Base-by-base conservation (phyloP, 2,888 invertebrate genomes). In the Empis stercorea region DNA sequence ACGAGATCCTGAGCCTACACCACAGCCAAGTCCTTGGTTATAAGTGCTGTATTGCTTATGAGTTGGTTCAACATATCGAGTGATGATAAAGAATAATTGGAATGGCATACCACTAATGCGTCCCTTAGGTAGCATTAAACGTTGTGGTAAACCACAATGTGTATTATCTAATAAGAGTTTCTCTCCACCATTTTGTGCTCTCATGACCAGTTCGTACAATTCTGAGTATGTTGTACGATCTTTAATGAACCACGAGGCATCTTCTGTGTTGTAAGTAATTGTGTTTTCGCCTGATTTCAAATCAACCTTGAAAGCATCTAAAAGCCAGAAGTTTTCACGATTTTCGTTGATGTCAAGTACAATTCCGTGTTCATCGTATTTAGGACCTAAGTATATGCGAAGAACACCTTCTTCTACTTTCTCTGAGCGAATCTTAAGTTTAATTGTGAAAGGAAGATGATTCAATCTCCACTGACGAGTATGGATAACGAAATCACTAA, bases 71-170 rank as follows among this genome's bases (percentile, higher is more conserved):
- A 68, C 72, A 57, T 75, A 64, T 38, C 80, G 79, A 30, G 73
- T 72, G 10, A 81, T 72, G 51, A 80, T 75, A 44, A 79, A 74
- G 66, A 78, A 81, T 40, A 84, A 56, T 59, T 78, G 72, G 72
- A 77, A 76, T 23, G 76, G 73, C 69, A 80, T 71, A 45, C 87
- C 87, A 50, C 77, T 76, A 44, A 70, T 66, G 53, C 65, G 76
- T 60, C 87, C 87, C 58, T 72, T 82, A 39, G 87, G 87, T 45
- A 87, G 68, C 36, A 85, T 62, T 39, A 85, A 70, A 56, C 84
- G 79, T 23, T 76, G 73, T 3, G 87, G 86, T 74, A 81, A 82
- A 44, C 80, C 80, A 51, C 77, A 80, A 58, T 80, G 71, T 59
- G 68, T 73, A 54, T 73, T 71, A 47, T 76, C 67, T 55, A 72